These are phyloP conservation scores for Drosophila kuntzei DNA, from an alignment of 2,888 invertebrate genomes.

Conservation along the genomic window DNA sequence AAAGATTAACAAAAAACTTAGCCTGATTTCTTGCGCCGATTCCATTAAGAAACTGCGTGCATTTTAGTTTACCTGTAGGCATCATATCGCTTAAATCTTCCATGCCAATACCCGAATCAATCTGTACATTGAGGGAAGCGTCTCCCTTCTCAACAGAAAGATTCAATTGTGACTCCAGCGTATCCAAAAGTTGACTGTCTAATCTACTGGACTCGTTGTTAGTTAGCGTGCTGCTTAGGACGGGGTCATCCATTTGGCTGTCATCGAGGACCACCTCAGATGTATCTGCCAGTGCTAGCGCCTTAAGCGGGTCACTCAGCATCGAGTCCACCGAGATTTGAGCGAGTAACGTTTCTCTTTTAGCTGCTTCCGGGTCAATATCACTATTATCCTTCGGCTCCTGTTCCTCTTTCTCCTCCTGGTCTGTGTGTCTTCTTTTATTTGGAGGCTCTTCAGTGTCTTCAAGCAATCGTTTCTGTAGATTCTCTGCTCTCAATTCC, in stretches of 20 bases:
- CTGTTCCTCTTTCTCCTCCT: not conserved
- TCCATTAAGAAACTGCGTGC: not conserved
- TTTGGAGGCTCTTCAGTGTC: constrained; percentile 2
- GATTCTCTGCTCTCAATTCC: not conserved
- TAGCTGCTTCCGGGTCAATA: not conserved
- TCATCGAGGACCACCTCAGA: constrained; percentile 1
- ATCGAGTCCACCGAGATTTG: constrained; percentile 35
- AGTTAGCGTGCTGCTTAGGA: constrained; percentile 42
- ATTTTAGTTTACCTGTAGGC: constrained; percentile 61
- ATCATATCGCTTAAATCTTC: constrained; percentile 36
- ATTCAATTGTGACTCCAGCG: constrained; percentile 13
- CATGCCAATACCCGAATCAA: constrained; percentile 60
- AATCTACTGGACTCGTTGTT: constrained; percentile 36
- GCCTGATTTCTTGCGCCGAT: constrained; percentile 26
- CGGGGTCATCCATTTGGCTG: constrained; percentile 19
- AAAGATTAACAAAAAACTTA: constrained; percentile 69
- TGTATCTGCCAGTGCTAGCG: constrained; percentile 11
- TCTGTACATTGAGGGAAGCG: constrained; percentile 3
- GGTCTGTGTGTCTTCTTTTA: constrained; percentile 6
- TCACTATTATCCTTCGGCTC: not conserved
- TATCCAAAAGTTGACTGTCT: constrained; percentile 26
- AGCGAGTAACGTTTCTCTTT: not conserved
- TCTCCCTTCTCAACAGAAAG: not conserved
- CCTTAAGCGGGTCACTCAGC: constrained; percentile 26
- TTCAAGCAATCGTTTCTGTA: constrained; percentile 9